Evolutionary conservation across 2,797 vertebrate genomes (phyloP), one percentile per base, ranked within the genome.

Genomic region (Ataeniobius toweri): DNA sequence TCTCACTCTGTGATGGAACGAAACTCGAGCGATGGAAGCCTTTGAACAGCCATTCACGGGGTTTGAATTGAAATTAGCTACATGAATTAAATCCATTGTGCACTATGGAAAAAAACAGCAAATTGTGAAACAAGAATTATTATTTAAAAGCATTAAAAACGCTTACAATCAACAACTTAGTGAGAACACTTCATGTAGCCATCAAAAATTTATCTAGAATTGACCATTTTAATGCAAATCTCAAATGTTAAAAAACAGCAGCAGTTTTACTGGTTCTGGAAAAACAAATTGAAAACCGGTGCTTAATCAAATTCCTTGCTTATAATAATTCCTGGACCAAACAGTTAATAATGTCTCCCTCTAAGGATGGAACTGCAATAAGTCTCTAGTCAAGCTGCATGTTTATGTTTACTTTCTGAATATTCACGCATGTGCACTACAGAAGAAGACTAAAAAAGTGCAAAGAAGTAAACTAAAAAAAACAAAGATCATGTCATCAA

Each of bases 1-100:
- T 91, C 90, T 88, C 83, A 93, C 86, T 93, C 89, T 90, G 83
- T 85, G 84, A 92, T 90, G 86, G 88, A 92, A 87, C 88, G 78
- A 86, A 80, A 84, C 86, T 89, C 80, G 85, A 89, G 88, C 88
- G 89, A 92, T 88, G 89, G 85, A 92, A 87, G 85, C 82, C 83
- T 92, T 86, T 87, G 71, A 82, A 88, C 39, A 26, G 55, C 68
- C 55, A 75, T 88, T 90, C 78, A 86, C 67, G 73, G 83, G 76
- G 84, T 83, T 81, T 86, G 82, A 80, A 88, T 61, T 58, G 73
- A 89, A 89, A 92, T 90, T 80, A 91, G 85, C 80, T 72, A 76
- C 77, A 77, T 82, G 58, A 86, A 89, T 84, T 80, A n/a, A 86
- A 81, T 67, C 16, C 76, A 79, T 86, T 65, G 89, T 84, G 76